phyloP scores from a whole-genome alignment of 2,797 vertebrate species.

The Semotilus atromaculatus region DNA sequence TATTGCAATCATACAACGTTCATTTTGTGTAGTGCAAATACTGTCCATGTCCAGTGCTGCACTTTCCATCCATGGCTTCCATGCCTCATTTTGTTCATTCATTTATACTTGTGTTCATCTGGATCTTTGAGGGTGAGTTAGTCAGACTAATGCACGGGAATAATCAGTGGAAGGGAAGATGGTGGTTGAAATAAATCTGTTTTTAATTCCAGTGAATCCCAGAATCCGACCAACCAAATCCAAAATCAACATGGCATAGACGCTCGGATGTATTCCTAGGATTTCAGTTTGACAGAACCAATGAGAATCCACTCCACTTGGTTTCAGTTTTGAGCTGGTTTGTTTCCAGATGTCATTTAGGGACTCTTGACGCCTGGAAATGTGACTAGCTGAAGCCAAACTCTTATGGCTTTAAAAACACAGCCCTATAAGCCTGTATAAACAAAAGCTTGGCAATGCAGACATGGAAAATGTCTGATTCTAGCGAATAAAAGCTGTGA shows the following conservation, averaged over 20 bases:
- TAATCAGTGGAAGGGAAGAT: slow-evolving; percentile 4
- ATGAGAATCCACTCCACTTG: slow-evolving; percentile 25
- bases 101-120: slow-evolving; percentile 6
- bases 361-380: slow-evolving; percentile 28
- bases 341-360: slow-evolving; percentile 34
- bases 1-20: not conserved
- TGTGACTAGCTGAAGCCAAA: slow-evolving; percentile 25
- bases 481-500: slow-evolving; percentile 48
- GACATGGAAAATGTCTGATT: slow-evolving; percentile 55
- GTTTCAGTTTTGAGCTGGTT: slow-evolving; percentile 25
- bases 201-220: slow-evolving; percentile 24
- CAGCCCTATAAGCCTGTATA: slow-evolving; percentile 46
- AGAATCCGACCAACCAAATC: not conserved
- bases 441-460: slow-evolving; percentile 43
- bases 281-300: not conserved
- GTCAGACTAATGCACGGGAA: not conserved
- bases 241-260: slow-evolving; percentile 33
- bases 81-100: slow-evolving; percentile 1
- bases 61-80: not conserved
- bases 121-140: slow-evolving; percentile 10
- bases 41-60: not conserved
- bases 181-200: slow-evolving; percentile 28
- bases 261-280: slow-evolving; percentile 17
- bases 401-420: slow-evolving; percentile 3
- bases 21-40: not conserved